Evolutionary conservation across 1,140 invertebrate genomes (phyloP), one percentile per base, ranked within the genome.

Genomic region (Scylla paramamosain): DNA sequence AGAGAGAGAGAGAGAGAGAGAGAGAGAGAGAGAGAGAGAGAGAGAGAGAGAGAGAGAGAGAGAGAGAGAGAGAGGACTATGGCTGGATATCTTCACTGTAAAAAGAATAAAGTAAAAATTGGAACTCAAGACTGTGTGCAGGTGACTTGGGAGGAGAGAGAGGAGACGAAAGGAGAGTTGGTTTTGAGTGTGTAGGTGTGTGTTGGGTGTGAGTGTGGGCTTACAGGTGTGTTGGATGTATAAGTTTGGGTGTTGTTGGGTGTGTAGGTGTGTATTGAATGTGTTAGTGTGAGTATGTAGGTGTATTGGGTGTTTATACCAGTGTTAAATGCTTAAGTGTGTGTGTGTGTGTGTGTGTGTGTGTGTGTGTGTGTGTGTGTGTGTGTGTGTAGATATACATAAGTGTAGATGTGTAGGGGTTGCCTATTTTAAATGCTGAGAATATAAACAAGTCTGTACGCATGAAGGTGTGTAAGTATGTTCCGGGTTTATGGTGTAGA

Each of bases 281-380:
- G 52, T 59, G 16, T 59, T 39, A 2, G 39, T 39, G 39, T 39
- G 39, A 2, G 39, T 39, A 6, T 39, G 39, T 39, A 6, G 1
- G 39, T 39, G 39, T 39, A 6, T 39, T 39, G 39, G 1, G 39
- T 39, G 39, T 39, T 1, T 39, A 6, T 39, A 6, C 6, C 1
- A 2, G 39, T 39, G 39, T 39, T n/a, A n/a, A n/a, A 6, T 39
- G 39, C 6, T 1, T 39, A 6, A 2, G 39, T 39, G 39, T 39
- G 39, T 39, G 39, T 39, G 39, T 39, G 46, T 45, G 86, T 32
- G 46, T 32, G 86, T 32, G 86, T 88, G 32, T 25, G 46, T 25
- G 86, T 46, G 86, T 46, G 46, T 31, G 86, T 46, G 86, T 88
- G 86, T n/a, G 46, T 25, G 86, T 88, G 29, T 88, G 86, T 46